A percentile compares a stretch with the other conserved stretches of the same genome.
Conservation (phyloP, 2,888 invertebrate species). For the Volucella zonaria region DNA sequence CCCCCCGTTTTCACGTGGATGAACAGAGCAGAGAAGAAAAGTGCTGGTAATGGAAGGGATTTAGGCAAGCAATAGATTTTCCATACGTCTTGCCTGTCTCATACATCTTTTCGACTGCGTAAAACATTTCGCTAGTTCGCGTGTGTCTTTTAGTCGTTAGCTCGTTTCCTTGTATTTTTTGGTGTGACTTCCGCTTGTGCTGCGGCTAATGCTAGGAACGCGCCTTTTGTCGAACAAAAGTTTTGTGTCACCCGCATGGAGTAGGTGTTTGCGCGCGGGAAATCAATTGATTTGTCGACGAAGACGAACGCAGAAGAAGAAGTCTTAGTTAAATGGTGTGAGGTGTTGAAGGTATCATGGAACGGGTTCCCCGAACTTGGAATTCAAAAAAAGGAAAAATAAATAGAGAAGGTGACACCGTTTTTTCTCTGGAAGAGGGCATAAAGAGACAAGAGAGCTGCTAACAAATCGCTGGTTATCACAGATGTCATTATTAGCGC, state of each 20-base stretch:
- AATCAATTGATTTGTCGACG: slow-evolving; percentile 61
- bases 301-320: background rate
- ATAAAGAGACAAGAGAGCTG: background rate
- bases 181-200: slow-evolving; percentile 33
- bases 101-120: slow-evolving; percentile 15
- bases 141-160: slow-evolving; percentile 26
- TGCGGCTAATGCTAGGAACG: slow-evolving; percentile 6
- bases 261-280: slow-evolving; percentile 12
- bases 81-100: background rate
- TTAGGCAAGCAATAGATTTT: slow-evolving; percentile 45
- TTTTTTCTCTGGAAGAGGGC: background rate
- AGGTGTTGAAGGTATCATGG: background rate
- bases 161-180: slow-evolving; percentile 20
- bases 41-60: slow-evolving; percentile 17
- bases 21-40: background rate
- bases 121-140: background rate
- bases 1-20: background rate
- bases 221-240: slow-evolving; percentile 25
- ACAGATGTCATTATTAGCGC: slow-evolving; percentile 42
- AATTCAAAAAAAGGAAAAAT: background rate
- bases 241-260: slow-evolving; percentile 42
- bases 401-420: background rate
- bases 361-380: slow-evolving; percentile 2
- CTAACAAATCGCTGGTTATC: slow-evolving; percentile 45
- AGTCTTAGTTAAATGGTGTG: too few relatives aligned